Evolutionary conservation across 2,888 invertebrate genomes (phyloP).

Genomic region (Apeira syringaria): DNA sequence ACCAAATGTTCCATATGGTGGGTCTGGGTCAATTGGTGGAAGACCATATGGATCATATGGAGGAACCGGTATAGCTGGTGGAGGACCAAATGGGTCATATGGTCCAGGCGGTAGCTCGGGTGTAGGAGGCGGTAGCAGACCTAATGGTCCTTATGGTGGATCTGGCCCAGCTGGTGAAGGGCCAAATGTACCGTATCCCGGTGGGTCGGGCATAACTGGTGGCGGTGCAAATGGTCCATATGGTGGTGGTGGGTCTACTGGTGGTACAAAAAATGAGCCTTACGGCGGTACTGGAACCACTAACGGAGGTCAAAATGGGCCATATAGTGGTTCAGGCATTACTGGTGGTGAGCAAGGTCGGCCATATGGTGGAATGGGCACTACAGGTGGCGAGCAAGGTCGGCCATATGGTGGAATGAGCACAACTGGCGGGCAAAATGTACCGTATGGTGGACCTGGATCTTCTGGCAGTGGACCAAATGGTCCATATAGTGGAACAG

Average conservation of each 20-base stretch:
- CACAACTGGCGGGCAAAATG: conserved; percentile 11
- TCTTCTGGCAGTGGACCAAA: background rate
- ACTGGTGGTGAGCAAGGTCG: conserved; percentile 3
- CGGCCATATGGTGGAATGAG: conserved; percentile 1
- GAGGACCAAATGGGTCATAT: background rate
- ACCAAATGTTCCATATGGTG: conserved; percentile 4
- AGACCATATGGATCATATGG: conserved; percentile 12
- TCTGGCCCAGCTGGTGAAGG: background rate
- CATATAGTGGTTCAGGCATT: conserved; percentile 2
- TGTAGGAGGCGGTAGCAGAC: background rate
- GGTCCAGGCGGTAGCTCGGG: background rate
- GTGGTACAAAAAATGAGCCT: background rate
- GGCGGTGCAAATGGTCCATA: background rate
- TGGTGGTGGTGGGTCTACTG: background rate
- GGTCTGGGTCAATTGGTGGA: conserved; percentile 2
- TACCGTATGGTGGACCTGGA: conserved; percentile 3
- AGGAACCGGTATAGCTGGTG: background rate
- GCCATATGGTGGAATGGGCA: conserved; percentile 10
- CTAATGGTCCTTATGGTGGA: background rate
- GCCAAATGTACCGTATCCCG: background rate
- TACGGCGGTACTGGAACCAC: background rate
- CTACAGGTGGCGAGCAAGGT: background rate
- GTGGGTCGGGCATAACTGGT: background rate
- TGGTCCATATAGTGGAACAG: conserved; percentile 9
- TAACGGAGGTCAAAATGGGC: background rate